Percentiles rank a stretch among this genome's conserved stretches.
Conservation (phyloP, 2,797 vertebrate species). For the Borostomias antarcticus region DNA sequence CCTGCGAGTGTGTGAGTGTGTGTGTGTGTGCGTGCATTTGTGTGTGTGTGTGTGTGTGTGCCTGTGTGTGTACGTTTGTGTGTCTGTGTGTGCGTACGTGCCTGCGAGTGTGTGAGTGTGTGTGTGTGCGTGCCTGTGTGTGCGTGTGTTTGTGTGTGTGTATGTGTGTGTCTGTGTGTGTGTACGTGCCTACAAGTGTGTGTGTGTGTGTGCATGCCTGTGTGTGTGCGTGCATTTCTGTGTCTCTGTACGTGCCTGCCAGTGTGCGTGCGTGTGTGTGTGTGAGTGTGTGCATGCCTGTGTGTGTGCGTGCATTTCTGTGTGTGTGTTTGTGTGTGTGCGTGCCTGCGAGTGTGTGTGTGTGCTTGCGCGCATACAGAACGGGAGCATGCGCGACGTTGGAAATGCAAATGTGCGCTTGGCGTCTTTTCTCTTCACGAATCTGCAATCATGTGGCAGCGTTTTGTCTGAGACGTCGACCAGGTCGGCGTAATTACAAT, state of each 20-base stretch:
- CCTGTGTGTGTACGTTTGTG: conserved; percentile 63
- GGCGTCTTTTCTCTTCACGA: conserved; percentile 25
- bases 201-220: too few species aligned
- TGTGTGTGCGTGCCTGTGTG: conserved; percentile 54
- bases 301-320: conserved; percentile 46
- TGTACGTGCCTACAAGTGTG: too few species aligned
- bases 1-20: too few species aligned
- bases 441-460: conserved; percentile 31
- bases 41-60: conserved; percentile 11
- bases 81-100: too few species aligned
- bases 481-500: conserved; percentile 33
- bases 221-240: background rate
- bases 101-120: conserved; percentile 62
- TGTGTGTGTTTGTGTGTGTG: background rate
- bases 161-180: background rate
- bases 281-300: conserved; percentile 53
- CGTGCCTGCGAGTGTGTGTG: too few species aligned
- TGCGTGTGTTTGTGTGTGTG: conserved; percentile 53
- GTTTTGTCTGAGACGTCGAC: conserved; percentile 38
- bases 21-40: background rate
- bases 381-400: conserved; percentile 32
- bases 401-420: conserved; percentile 37
- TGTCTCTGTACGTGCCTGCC: background rate
- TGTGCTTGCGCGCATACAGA: too few species aligned
- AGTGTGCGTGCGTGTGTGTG: conserved; percentile 51